Base-by-base conservation (phyloP, 2,888 invertebrate genomes). In the Zele albiditarsus region DNA sequence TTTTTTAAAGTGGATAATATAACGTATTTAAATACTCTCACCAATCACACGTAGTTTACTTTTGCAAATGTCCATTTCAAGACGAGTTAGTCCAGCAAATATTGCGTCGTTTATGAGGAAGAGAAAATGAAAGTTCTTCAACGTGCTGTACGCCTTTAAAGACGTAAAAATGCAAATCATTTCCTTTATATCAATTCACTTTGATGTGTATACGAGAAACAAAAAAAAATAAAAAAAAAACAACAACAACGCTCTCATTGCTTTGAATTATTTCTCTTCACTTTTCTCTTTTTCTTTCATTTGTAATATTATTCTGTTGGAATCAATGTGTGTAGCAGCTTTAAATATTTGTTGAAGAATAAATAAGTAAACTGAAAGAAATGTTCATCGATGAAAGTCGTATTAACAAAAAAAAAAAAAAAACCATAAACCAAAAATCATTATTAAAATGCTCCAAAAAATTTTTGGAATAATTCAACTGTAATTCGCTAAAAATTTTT, bases 161-260 rank as follows among this genome's bases (percentile, higher is more conserved):
- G 63, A 63, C 0, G 5, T 28, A 14, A 60, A 63, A 20, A 63
- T 63, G 63, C 63, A 63, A 63, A 63, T 63, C 31, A 63, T 31
- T 63, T 63, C 33, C 63, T 63, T 20, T 38, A 63, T 63, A 63
- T 63, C 33, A 63, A 63, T 63, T 38, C 63, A 33, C 63, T 63
- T 20, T 63, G 63, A 63, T n/a, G n/a, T 53, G 53, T 20, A 53
- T 6, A 20, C 4, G 8, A 10, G 53, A 20, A 20, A 20, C 20
- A 60, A 60, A 27, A 27, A 58, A 58, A 25, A 25, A 27, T 10
- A 60, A 3, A 20, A 53, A 53, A 20, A 20, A 53, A 6, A 6
- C 2, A 6, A 20, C 6, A 53, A n/a, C 20, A n/a, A n/a, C 2
- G 38, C 38, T 38, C 12, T 38, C 12, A 38, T 38, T 38, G 12